A percentile compares a stretch with the other conserved stretches of the same genome.
Evolutionary conservation across 2,888 invertebrate genomes (phyloP).

Genomic region (Heliconius charithonia): DNA sequence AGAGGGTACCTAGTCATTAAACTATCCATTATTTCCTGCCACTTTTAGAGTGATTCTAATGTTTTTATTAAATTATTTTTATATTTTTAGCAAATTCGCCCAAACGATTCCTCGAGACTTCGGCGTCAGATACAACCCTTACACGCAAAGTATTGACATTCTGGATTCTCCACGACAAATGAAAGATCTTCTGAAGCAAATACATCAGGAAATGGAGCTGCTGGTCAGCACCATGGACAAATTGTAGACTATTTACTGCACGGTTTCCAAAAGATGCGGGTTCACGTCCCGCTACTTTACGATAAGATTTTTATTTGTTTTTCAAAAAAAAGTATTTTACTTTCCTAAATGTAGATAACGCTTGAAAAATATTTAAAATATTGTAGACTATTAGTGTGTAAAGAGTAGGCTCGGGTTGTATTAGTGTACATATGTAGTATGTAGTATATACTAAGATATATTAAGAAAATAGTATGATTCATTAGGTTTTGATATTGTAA

Average conservation of each 20-base stretch:
- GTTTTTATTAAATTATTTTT: background rate
- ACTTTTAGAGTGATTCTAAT: too few species aligned
- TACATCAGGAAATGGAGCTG: conserved; percentile 91
- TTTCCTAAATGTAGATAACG: background rate
- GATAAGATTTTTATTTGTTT: background rate
- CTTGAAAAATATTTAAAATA: conserved; percentile 37
- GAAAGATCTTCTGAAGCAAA: conserved; percentile 90
- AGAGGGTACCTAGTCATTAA: too few species aligned
- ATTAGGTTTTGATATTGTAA: background rate
- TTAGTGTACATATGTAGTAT: conserved; percentile 8
- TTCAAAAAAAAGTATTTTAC: background rate
- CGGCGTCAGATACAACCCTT: conserved; percentile 97
- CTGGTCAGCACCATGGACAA: conserved; percentile 90
- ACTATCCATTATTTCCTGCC: too few species aligned
- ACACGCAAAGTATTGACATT: conserved; percentile 97
- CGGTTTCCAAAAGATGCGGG: background rate
- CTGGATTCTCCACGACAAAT: conserved; percentile 96
- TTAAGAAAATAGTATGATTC: background rate
- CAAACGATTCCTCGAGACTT: conserved; percentile 96
- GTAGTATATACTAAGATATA: background rate
- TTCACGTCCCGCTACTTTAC: background rate
- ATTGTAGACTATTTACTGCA: conserved; percentile 72
- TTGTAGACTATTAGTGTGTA: conserved; percentile 66
- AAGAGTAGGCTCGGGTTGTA: background rate
- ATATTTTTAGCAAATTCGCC: conserved; percentile 92